Conservation (phyloP, 2,113 vertebrate genomes). For the Eudyptes chrysolophus region DNA sequence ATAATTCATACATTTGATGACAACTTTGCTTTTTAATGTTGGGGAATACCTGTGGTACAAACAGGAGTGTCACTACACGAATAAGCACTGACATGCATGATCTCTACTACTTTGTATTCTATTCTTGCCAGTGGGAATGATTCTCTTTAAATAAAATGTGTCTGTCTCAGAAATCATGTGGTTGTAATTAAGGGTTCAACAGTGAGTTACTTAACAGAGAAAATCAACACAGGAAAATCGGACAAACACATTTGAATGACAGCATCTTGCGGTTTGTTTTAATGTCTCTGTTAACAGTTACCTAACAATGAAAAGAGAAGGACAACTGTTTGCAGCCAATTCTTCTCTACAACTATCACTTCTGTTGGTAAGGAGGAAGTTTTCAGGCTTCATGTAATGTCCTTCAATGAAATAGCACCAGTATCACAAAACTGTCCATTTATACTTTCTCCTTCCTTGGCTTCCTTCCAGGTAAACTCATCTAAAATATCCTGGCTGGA, state of each 20-base stretch:
- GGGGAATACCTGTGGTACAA: neutral
- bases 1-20: neutral
- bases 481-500: neutral
- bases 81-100: neutral
- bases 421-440: neutral
- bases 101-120: neutral
- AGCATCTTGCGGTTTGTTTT: neutral
- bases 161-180: neutral
- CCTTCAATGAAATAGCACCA: neutral
- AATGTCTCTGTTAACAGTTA: neutral
- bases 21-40: neutral
- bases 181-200: neutral
- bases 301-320: neutral
- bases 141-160: neutral
- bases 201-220: neutral
- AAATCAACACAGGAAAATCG: neutral
- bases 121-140: neutral
- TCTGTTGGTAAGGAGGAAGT: neutral
- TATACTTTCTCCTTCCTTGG: neutral
- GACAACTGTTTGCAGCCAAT: neutral
- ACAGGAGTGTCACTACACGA: neutral
- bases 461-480: neutral
- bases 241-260: neutral
- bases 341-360: neutral
- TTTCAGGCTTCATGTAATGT: neutral